phyloP scores from a whole-genome alignment of 1,140 invertebrate species.

The Fopius arisanus region DNA sequence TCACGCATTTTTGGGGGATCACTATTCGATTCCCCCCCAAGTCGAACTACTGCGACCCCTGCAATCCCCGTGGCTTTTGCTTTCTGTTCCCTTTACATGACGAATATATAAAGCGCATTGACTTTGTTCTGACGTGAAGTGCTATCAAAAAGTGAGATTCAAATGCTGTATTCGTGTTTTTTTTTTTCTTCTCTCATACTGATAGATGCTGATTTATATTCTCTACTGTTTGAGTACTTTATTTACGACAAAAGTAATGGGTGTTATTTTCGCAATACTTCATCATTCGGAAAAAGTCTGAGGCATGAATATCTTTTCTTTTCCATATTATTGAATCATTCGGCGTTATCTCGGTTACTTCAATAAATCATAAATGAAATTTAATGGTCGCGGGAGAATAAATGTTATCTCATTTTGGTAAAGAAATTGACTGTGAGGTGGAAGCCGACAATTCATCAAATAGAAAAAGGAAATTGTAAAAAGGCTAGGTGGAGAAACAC shows the following conservation, averaged over 20 bases:
- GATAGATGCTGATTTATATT: constrained; percentile 23
- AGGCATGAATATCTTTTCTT: background rate
- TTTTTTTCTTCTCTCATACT: background rate
- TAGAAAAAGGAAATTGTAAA: background rate
- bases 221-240: background rate
- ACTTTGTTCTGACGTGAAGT: background rate
- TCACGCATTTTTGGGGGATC: background rate
- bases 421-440: constrained; percentile 1
- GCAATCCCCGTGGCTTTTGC: background rate
- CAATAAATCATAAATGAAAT: background rate
- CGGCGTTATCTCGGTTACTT: background rate
- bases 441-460: background rate
- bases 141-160: background rate
- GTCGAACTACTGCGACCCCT: background rate
- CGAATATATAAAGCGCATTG: background rate
- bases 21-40: background rate
- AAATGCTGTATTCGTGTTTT: constrained; percentile 12
- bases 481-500: background rate
- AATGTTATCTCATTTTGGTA: background rate
- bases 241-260: background rate
- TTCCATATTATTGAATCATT: background rate
- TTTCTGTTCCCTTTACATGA: background rate
- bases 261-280: constrained; percentile 20
- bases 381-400: background rate
- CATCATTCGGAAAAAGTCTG: background rate